phyloP scores from a whole-genome alignment of 1,140 invertebrate species.

The Hylaeus volcanicus region DNA sequence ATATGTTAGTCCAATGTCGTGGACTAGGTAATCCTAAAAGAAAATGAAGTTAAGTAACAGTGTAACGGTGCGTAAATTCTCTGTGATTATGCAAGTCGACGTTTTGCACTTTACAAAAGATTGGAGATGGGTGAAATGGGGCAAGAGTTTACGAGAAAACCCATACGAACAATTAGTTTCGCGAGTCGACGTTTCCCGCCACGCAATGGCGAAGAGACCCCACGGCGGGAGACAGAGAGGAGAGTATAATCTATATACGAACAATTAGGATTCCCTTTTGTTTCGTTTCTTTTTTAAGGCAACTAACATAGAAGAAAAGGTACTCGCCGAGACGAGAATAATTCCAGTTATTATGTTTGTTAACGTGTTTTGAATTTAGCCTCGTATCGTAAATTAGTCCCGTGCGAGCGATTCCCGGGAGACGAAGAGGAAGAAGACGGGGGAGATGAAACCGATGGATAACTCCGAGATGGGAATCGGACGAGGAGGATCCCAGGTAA shows the following conservation, averaged over 20 bases:
- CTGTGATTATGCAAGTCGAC: slow-evolving; percentile 66
- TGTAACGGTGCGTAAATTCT: slow-evolving; percentile 62
- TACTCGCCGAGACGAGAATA: slow-evolving; percentile 51
- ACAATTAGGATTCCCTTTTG: slow-evolving; percentile 47
- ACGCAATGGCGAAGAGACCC: too few species aligned
- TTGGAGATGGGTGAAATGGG: neutral
- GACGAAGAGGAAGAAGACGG: neutral
- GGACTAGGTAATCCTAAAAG: slow-evolving; percentile 56
- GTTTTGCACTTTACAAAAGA: slow-evolving; percentile 50
- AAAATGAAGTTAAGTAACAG: slow-evolving; percentile 8
- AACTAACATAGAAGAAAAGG: slow-evolving; percentile 38
- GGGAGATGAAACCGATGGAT: slow-evolving; percentile 8
- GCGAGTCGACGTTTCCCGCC: too few species aligned
- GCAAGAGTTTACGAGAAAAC: neutral
- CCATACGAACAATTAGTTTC: neutral
- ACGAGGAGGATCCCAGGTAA: neutral
- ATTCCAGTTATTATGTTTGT: slow-evolving; percentile 45
- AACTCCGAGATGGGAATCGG: slow-evolving; percentile 2
- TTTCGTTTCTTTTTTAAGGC: slow-evolving; percentile 39
- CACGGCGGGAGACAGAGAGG: neutral
- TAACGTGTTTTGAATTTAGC: slow-evolving; percentile 57
- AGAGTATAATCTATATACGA: slow-evolving; percentile 33
- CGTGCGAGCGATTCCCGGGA: slow-evolving; percentile 3
- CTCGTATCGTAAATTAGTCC: slow-evolving; percentile 44
- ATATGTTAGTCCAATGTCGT: slow-evolving; percentile 49